Base-by-base conservation (phyloP, 2,888 invertebrate species). In the Lasioglossum villosulum region DNA sequence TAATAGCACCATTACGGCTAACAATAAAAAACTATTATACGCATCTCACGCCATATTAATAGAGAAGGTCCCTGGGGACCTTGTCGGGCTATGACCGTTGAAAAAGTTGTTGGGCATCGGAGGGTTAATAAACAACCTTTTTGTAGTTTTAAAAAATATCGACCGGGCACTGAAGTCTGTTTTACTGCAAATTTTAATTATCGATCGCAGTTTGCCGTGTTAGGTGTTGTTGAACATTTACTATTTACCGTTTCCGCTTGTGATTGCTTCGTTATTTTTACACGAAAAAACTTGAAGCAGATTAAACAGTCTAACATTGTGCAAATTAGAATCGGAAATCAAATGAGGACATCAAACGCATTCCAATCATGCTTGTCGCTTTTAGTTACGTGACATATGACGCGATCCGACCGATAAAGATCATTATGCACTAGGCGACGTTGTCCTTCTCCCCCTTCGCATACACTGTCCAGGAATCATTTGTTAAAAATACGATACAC, bases 331-430 rank as follows among this genome's bases (percentile, higher is more conserved):
- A 30, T 30, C 16, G 30, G 6, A 27, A 63, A 63, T 63, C 30
- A 12, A 30, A 30, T 2, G 16, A 63, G 63, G 27, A 30, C 16
- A 30, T 63, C 63, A 6, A 63, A 30, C 30, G 6, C 63, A 63
- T 63, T 63, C 63, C 63, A 63, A 30, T 30, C 30, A 27, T 63
- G 63, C 30, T 63, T 1, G 59, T 59, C 56, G 27, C n/a, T 56
- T 34, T 74, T 56, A 56, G 52, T 74, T 56, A 30, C 63, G 27
- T 63, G 63, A 6, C 63, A 63, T 63, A 63, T 63, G 30, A 63
- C 63, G 30, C 30, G 30, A 63, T 63, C 30, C 63, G 30, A 27
- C 16, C 63, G 27, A 63, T 30, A 63, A 6, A 5, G 16, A 63
- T 63, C 63, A 63, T 63, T 30, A 30, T 63, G 59, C 27, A 5